Conservation (phyloP, 1,140 invertebrate genomes). For the Zaprionus inermis region DNA sequence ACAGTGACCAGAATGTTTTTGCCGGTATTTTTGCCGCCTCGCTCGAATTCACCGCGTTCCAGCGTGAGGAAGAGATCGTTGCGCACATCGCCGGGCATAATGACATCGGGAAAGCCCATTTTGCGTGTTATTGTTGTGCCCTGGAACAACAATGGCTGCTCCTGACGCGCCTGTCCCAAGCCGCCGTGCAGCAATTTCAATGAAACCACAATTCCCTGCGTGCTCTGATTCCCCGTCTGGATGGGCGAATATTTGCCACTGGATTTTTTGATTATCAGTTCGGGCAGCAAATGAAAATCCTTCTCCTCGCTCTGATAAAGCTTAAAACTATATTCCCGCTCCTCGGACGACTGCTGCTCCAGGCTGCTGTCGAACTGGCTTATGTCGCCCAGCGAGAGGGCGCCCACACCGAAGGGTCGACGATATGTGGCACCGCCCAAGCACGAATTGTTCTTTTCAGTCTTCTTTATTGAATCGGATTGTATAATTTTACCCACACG, state of each 20-base stretch:
- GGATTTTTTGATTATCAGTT: conserved; percentile 93
- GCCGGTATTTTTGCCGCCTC: conserved; percentile 96
- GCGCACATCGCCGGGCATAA: conserved; percentile 97
- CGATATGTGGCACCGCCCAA: conserved; percentile 84
- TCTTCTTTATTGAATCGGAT: conserved; percentile 90
- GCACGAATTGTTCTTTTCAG: conserved; percentile 78
- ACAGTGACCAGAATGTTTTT: conserved; percentile 97
- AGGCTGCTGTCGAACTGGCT: conserved; percentile 86
- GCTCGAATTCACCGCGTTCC: conserved; percentile 95
- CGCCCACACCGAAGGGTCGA: conserved; percentile 93
- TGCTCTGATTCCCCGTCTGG: conserved; percentile 83
- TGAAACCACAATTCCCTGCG: conserved; percentile 89
- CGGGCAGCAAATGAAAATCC: conserved; percentile 95
- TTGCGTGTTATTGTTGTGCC: conserved; percentile 94
- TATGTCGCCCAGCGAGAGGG: conserved; percentile 88
- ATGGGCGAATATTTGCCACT: conserved; percentile 91
- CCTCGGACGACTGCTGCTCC: conserved; percentile 86
- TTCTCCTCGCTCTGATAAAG: conserved; percentile 95
- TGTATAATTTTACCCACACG: conserved; percentile 94
- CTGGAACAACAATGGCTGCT: conserved; percentile 92
- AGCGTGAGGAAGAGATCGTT: conserved; percentile 97
- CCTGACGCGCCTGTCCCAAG: conserved; percentile 89
- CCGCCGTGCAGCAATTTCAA: conserved; percentile 91
- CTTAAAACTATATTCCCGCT: conserved; percentile 90
- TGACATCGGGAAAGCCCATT: conserved; percentile 96